These are phyloP conservation scores for Epistrophe eligans DNA, from an alignment of 2,888 invertebrate species.

Conservation along the genomic window DNA sequence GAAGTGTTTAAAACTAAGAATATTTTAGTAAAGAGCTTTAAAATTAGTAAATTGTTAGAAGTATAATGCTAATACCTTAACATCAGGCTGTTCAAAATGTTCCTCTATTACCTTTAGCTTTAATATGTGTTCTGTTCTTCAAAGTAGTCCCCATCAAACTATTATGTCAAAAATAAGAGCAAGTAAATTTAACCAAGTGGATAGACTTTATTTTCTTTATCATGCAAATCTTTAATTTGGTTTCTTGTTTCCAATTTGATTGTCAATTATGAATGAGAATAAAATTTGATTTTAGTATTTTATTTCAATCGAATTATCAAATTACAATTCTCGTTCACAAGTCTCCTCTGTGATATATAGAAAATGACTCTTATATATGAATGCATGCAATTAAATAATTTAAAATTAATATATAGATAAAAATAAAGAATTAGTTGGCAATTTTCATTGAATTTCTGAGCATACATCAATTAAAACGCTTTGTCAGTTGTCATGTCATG, in stretches of 20 bases:
- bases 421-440: constrained; percentile 25
- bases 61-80: too few species aligned
- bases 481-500: neutral
- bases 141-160: too few species aligned
- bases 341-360: neutral
- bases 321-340: constrained; percentile 41
- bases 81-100: too few species aligned
- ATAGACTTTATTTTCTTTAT: neutral
- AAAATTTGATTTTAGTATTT: neutral
- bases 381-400: constrained; percentile 58
- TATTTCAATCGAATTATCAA: constrained; percentile 47
- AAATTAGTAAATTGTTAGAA: too few species aligned
- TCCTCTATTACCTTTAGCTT: too few species aligned
- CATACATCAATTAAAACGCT: constrained; percentile 16
- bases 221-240: neutral
- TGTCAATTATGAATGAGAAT: neutral
- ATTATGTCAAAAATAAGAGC: neutral
- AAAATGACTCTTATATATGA: constrained; percentile 32
- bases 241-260: neutral
- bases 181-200: neutral
- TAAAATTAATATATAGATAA: neutral
- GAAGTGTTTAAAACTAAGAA: too few species aligned
- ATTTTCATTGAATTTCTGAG: constrained; percentile 46
- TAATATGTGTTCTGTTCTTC: too few species aligned
- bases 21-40: too few species aligned